Base-by-base conservation (phyloP, 2,888 invertebrate genomes). In the Diloba caeruleocephala region DNA sequence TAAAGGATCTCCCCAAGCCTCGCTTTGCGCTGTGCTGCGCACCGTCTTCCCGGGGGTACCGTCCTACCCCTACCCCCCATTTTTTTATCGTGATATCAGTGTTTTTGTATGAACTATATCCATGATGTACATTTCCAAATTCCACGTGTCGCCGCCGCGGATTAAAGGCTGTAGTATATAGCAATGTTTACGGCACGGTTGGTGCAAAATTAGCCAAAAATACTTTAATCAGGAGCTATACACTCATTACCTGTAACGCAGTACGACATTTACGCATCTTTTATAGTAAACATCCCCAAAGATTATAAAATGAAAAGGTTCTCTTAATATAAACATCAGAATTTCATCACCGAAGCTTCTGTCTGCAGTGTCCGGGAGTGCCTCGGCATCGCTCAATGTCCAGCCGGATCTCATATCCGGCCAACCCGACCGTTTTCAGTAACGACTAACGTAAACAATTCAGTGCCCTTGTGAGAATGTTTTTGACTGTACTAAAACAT, bases 381-480 rank as follows among this genome's bases (percentile, higher is more conserved):
- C 49, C 51, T 64, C 71, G 59, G 65, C 67, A 75, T 77, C 72
- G 65, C 68, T 78, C 78, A 77, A 72, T 72, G 76, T 78, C 69
- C 68, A 61, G 53, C 49, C 39, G 65, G 69, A 78, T 69, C 74
- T 78, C 76, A 77, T 77, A 77, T 77, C 79, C 77, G 79, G 72
- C 61, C 50, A 53, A 55, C 66, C 68, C 61, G 34, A 45, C 58
- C 64, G 46, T 66, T 74, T 62, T 66, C 36, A 44, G 71, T 67
- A 67, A 72, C 58, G 73, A 61, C 53, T 46, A 39, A 48, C 59
- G 71, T 71, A 71, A 74, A 71, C 65, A 71, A 74, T 71, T 72
- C 74, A 68, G 56, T 60, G 58, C 38, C 38, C 51, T 38, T 6
- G 28, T 28, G 9, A 31, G 42, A 51, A 60, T 53, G 48, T 51